Evolutionary conservation across 2,113 vertebrate species (phyloP).

Genomic region (Nicator chloris): DNA sequence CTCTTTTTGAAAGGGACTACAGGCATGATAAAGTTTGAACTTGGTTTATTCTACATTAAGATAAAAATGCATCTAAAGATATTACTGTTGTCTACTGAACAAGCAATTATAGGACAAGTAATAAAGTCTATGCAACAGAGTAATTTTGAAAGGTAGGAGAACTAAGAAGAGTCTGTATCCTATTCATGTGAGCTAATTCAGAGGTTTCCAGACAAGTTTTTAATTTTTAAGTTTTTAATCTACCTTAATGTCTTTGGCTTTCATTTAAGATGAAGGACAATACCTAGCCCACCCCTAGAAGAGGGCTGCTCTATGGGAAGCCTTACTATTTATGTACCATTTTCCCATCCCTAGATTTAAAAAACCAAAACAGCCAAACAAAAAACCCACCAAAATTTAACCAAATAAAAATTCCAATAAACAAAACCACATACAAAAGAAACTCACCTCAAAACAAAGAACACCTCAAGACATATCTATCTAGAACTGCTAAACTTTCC

Average conservation of each 20-base stretch:
- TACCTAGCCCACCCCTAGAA: not conserved
- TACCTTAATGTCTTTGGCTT: not conserved
- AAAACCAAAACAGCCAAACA: not conserved
- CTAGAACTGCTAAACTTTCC: not conserved
- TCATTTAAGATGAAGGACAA: not conserved
- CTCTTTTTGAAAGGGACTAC: not conserved
- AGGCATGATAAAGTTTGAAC: not conserved
- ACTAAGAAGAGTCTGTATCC: not conserved
- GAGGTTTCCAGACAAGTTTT: not conserved
- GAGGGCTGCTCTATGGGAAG: not conserved
- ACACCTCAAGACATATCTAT: not conserved
- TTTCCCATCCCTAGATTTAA: not conserved
- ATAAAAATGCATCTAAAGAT: not conserved
- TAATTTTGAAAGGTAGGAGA: not conserved
- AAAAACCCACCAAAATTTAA: not conserved
- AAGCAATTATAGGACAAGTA: not conserved
- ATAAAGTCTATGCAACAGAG: not conserved
- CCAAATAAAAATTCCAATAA: not conserved
- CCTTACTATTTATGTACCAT: not conserved
- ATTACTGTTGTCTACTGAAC: not conserved
- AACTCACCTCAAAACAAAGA: not conserved
- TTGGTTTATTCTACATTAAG: not conserved
- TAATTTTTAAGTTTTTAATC: not conserved
- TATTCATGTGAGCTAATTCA: not conserved
- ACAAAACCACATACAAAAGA: not conserved